Evolutionary conservation across 1,140 invertebrate genomes (phyloP).

Genomic region (Drosophila pruinosa): DNA sequence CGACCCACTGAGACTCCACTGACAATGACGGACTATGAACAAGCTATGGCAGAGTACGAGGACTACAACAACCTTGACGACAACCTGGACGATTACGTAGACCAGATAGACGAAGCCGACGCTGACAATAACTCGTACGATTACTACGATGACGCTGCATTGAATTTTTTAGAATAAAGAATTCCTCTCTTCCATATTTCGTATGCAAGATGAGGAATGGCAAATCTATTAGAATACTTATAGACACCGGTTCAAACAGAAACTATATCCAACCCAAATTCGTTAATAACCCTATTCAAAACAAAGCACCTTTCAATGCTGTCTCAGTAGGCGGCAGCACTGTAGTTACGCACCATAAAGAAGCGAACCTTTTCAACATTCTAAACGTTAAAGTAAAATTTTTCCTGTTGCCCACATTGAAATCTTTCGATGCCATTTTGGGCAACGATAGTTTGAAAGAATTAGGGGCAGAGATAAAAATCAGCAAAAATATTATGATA

Average conservation of each 20-base stretch:
- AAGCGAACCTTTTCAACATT: neutral
- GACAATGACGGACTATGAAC: neutral
- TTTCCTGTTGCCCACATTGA: neutral
- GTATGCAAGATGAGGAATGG: slow-evolving; percentile 29
- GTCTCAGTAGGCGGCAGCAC: slow-evolving; percentile 34
- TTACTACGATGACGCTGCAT: neutral
- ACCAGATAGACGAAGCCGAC: neutral
- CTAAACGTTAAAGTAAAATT: neutral
- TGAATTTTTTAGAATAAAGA: slow-evolving; percentile 45
- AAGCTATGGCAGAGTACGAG: neutral
- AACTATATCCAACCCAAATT: slow-evolving; percentile 43
- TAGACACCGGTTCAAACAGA: slow-evolving; percentile 35
- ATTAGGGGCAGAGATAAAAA: slow-evolving; percentile 23
- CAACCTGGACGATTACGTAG: neutral
- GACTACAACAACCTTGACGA: neutral
- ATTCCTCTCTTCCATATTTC: slow-evolving; percentile 51
- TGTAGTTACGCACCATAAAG: slow-evolving; percentile 2
- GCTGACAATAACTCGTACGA: too few species aligned
- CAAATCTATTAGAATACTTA: slow-evolving; percentile 18
- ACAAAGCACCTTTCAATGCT: slow-evolving; percentile 28
- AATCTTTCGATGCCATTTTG: neutral
- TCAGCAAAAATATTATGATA: neutral
- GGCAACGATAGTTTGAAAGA: slow-evolving; percentile 21
- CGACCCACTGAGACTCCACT: neutral
- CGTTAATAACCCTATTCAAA: slow-evolving; percentile 11